Percentiles rank a stretch among this genome's conserved stretches.
These are phyloP conservation scores for Deilephila porcellus DNA, from an alignment of 2,888 invertebrate genomes.

Conservation along the genomic window DNA sequence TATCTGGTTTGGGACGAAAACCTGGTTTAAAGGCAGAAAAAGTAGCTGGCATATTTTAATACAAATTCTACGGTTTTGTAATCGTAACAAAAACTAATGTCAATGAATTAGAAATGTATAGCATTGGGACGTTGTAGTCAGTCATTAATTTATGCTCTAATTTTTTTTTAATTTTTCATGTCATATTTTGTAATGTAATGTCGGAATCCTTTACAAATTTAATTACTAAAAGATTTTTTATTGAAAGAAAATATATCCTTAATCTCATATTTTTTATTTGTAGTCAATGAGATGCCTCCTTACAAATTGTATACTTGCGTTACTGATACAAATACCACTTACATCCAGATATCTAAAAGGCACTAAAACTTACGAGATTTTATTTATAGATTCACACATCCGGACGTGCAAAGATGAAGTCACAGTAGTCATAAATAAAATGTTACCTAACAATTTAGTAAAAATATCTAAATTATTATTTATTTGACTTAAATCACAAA, in stretches of 20 bases:
- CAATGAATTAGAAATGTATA: too few species aligned
- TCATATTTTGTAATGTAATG: too few species aligned
- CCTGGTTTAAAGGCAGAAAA: too few species aligned
- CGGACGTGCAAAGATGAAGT: background rate
- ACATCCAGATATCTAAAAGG: too few species aligned
- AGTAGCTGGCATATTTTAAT: too few species aligned
- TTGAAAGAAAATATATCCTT: background rate
- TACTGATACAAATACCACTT: background rate
- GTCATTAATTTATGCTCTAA: background rate
- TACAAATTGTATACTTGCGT: constrained; percentile 31
- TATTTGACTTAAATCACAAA: constrained; percentile 74
- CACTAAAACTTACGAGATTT: background rate
- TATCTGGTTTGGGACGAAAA: too few species aligned
- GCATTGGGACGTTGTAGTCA: too few species aligned
- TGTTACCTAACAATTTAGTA: constrained; percentile 43
- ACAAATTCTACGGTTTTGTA: too few species aligned
- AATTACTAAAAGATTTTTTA: background rate
- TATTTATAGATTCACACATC: background rate
- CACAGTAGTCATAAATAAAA: background rate
- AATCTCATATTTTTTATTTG: background rate
- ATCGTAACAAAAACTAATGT: too few species aligned
- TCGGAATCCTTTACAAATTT: background rate
- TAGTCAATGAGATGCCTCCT: constrained; percentile 27
- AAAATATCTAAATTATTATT: constrained; percentile 49
- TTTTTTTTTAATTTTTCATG: background rate